Evolutionary conservation across 53 echinoderm and acorn worm species (phyloP), one percentile per base, ranked within the genome.

Genomic region (Paracentrotus lividus): DNA sequence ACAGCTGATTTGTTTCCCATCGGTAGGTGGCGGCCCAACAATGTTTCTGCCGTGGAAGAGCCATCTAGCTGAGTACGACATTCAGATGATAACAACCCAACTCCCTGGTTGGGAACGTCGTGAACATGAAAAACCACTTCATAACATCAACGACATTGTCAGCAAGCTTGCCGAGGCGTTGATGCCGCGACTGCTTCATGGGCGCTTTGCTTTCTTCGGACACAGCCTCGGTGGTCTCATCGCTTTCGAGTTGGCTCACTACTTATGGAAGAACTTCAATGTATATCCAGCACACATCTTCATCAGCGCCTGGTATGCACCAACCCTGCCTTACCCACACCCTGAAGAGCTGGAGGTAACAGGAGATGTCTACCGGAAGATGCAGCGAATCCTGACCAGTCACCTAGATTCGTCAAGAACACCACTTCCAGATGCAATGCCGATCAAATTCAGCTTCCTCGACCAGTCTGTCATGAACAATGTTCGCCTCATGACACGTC

Each of bases 61-160:
- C 40, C 96, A 96, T 15, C 81, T 99, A 54, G 93, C 94, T n/a
- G 95, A 95, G 47, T 90, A 97, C 43, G 93, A 93, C 33, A 95
- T 99, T 29, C 99, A 99, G 93, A 49, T 97, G 67, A 93, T 96
- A 1, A 94, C 95, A 4, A 94, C 96, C 9, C 95, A 96, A 76
- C 94, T 97, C 1, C 99, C 99, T 8, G 97, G 99, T 55, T 99
- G 99, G 99, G 97, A 99, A 84, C 95, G 97, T 13, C 88, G 99
- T 16, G 99, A 99, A 72, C 95, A 95, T 29, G 99, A 99, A 59
- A 93, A 94, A 86, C 99, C 99, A 2, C 54, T 95, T 42, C 93
- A 93, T n/a, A 96, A 96, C 52, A 94, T 99, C 58, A 85, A 88
- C 18, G 99, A 99, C 32, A 90, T 99, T 9, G 96, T 99, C n/a